Percentiles rank a stretch among this genome's conserved stretches.
These are phyloP conservation scores for Cryptocephalus primarius DNA, from an alignment of 2,888 invertebrate genomes.

Conservation along the genomic window DNA sequence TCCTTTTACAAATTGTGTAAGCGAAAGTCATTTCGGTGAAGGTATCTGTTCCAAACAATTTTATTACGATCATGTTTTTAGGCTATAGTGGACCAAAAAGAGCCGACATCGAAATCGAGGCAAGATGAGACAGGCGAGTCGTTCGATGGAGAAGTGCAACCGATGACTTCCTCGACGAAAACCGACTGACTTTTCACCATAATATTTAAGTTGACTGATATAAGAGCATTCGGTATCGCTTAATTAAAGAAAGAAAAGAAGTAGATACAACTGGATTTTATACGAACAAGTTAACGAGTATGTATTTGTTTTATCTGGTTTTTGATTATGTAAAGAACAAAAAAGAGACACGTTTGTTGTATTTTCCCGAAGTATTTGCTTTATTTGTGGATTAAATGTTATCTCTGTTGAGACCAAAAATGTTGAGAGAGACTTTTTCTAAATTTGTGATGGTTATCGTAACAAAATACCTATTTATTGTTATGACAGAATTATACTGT, in stretches of 20 bases:
- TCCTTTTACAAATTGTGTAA: too few species aligned
- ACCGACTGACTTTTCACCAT: conserved; percentile 15
- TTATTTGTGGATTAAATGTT: conserved; percentile 8
- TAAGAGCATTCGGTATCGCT: not conserved
- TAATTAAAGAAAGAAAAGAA: conserved; percentile 1
- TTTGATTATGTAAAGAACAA: conserved; percentile 2
- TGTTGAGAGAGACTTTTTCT: conserved; percentile 7
- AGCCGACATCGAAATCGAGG: conserved; percentile 9
- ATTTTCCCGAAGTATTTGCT: conserved; percentile 4
- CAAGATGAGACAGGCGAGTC: conserved; percentile 7
- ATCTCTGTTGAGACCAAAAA: conserved; percentile 7
- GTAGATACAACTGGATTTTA: not conserved
- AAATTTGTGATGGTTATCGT: conserved; percentile 15
- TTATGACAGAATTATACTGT: conserved; percentile 22
- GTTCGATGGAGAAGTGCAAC: conserved; percentile 6
- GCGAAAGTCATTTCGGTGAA: too few species aligned
- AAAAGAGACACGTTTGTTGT: conserved; percentile 1
- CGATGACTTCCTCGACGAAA: conserved; percentile 10
- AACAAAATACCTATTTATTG: conserved; percentile 19
- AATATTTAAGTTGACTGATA: conserved; percentile 5
- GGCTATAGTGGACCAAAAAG: conserved; percentile 18
- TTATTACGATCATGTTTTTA: conserved; percentile 6
- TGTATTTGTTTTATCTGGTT: not conserved
- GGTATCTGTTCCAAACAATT: too few species aligned
- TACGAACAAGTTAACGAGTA: not conserved